Percentiles rank a stretch among this genome's conserved stretches.
phyloP scores from a whole-genome alignment of 2,113 vertebrate genomes.

The Synodontis membranacea region DNA sequence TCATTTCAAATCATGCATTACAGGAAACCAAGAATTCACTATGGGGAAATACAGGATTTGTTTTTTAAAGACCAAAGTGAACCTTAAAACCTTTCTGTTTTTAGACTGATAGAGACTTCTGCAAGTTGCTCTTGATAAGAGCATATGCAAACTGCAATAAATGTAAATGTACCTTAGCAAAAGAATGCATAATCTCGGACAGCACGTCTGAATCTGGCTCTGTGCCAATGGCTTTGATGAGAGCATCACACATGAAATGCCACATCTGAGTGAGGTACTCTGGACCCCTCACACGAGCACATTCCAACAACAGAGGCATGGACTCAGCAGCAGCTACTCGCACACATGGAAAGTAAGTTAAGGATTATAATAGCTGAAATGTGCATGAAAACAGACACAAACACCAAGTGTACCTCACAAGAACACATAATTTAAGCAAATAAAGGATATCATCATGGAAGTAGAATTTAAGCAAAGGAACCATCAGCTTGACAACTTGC shows the following conservation, averaged over 20 bases:
- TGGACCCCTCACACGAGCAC: conserved; percentile 87
- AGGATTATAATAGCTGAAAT: conserved; percentile 61
- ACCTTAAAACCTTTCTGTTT: too few relatives aligned
- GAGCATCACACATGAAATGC: conserved; percentile 98
- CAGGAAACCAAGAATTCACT: background rate
- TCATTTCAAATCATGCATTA: background rate
- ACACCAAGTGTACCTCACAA: background rate
- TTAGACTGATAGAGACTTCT: too few relatives aligned
- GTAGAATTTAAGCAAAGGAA: conserved; percentile 96
- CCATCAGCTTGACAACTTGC: conserved; percentile 99
- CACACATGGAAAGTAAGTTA: conserved; percentile 78
- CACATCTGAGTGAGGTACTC: conserved; percentile 99
- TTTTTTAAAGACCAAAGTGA: too few relatives aligned
- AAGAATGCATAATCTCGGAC: conserved; percentile 98
- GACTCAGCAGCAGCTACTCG: conserved; percentile 96
- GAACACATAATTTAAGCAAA: background rate
- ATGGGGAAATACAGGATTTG: background rate
- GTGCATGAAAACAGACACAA: background rate
- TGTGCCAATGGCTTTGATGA: conserved; percentile 97
- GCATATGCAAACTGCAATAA: background rate
- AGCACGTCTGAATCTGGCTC: conserved; percentile 96
- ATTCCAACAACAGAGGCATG: conserved; percentile 95
- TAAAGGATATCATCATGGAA: conserved; percentile 99
- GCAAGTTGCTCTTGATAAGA: too few relatives aligned
- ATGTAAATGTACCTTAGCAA: conserved; percentile 83